A percentile compares a stretch with the other conserved stretches of the same genome.
These are phyloP conservation scores for Plebejus argus DNA, from an alignment of 2,888 invertebrate species.

Conservation along the genomic window DNA sequence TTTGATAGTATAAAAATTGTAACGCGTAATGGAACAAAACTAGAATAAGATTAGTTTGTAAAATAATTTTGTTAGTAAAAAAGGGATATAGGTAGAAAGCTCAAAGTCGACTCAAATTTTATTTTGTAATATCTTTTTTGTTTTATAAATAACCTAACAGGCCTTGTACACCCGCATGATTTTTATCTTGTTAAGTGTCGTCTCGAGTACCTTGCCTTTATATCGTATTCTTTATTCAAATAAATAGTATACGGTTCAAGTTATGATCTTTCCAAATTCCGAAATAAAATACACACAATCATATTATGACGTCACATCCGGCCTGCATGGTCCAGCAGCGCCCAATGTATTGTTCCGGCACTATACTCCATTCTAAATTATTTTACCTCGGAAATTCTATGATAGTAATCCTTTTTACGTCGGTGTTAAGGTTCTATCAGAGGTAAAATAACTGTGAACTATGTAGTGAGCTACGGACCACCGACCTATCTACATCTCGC, in stretches of 20 bases:
- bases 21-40: too few species aligned
- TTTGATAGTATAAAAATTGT: too few species aligned
- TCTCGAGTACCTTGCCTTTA: neutral
- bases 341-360: constrained; percentile 1
- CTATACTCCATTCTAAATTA: neutral
- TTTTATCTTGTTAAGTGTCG: neutral
- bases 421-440: neutral
- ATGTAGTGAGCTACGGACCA: neutral
- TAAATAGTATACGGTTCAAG: neutral
- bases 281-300: neutral
- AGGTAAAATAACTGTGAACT: neutral
- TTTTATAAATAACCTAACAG: too few species aligned
- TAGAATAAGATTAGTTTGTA: too few species aligned
- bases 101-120: too few species aligned
- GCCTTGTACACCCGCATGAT: neutral
- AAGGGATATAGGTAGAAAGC: too few species aligned
- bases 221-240: neutral
- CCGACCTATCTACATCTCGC: constrained; percentile 7
- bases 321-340: constrained; percentile 1
- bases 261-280: neutral
- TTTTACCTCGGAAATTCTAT: neutral
- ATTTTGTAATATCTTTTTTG: too few species aligned
- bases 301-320: constrained; percentile 4
- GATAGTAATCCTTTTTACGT: neutral
- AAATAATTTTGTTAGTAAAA: too few species aligned